Conservation (phyloP, 2,797 vertebrate genomes). For the Syndactyla subalaris region DNA sequence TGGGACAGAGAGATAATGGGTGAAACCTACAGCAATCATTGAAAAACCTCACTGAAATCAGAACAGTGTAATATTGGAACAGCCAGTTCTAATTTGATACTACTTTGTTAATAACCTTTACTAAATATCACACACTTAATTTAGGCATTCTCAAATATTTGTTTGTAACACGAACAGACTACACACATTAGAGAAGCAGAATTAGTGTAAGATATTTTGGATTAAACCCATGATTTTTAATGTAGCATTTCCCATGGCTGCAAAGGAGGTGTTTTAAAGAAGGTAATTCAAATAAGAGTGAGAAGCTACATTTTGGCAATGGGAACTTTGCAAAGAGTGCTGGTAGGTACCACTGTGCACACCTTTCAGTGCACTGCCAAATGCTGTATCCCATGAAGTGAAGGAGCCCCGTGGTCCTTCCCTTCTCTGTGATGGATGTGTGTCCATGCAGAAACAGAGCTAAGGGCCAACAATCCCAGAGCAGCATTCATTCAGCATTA, state of each 20-base stretch:
- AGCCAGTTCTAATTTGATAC: neutral
- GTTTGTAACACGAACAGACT: neutral
- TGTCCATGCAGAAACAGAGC: neutral
- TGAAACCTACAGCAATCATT: neutral
- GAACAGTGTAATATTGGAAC: neutral
- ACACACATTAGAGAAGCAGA: neutral
- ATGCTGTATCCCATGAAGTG: fast-evolving
- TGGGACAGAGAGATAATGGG: neutral
- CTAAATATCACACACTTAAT: neutral
- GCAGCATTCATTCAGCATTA: neutral
- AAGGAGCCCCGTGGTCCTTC: neutral
- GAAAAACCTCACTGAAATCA: neutral
- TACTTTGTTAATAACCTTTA: neutral
- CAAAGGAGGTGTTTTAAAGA: neutral
- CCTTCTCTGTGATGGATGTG: neutral
- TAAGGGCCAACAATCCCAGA: neutral
- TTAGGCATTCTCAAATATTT: neutral
- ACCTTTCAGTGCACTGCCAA: neutral
- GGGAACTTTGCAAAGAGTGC: neutral
- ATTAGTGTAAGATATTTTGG: neutral
- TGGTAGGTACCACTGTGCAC: neutral
- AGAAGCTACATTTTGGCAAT: neutral
- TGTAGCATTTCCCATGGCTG: neutral
- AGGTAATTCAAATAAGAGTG: neutral
- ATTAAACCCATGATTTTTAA: neutral